A percentile compares a stretch with the other conserved stretches of the same genome.
These are phyloP conservation scores for Lycocerus yunnanus DNA, from an alignment of 2,888 invertebrate genomes.

Conservation along the genomic window DNA sequence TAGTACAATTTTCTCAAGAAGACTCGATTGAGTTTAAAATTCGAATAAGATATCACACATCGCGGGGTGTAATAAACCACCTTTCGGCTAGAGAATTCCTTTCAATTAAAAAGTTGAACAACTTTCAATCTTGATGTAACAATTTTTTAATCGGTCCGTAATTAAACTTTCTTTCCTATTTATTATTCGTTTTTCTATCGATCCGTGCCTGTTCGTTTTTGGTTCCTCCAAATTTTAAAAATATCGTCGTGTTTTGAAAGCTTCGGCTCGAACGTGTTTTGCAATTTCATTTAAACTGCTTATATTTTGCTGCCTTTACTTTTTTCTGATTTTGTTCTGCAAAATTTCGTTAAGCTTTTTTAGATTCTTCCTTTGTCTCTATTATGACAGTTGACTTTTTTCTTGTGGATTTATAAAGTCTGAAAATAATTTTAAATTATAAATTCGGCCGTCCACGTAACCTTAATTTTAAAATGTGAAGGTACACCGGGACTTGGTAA, in stretches of 20 bases:
- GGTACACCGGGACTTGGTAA: neutral
- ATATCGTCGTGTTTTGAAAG: neutral
- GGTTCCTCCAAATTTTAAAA: neutral
- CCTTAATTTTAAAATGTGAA: neutral
- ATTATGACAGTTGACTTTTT: neutral
- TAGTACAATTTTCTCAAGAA: neutral
- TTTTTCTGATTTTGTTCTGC: neutral
- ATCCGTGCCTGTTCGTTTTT: neutral
- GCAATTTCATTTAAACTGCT: neutral
- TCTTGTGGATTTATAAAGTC: neutral
- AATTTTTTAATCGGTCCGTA: neutral
- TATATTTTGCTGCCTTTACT: neutral
- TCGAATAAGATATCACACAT: neutral
- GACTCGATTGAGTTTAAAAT: neutral
- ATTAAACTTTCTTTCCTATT: neutral
- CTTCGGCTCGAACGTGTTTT: neutral
- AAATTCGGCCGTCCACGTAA: neutral
- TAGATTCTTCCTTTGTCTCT: neutral
- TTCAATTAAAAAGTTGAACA: neutral
- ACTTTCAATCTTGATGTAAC: neutral
- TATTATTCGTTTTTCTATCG: too few relatives aligned
- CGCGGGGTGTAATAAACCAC: neutral
- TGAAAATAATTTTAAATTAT: neutral
- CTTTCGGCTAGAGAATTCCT: neutral
- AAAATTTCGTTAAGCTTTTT: neutral